Percentiles rank a stretch among this genome's conserved stretches.
Conservation (phyloP, 2,113 vertebrate species). For the Psittacus erithacus region DNA sequence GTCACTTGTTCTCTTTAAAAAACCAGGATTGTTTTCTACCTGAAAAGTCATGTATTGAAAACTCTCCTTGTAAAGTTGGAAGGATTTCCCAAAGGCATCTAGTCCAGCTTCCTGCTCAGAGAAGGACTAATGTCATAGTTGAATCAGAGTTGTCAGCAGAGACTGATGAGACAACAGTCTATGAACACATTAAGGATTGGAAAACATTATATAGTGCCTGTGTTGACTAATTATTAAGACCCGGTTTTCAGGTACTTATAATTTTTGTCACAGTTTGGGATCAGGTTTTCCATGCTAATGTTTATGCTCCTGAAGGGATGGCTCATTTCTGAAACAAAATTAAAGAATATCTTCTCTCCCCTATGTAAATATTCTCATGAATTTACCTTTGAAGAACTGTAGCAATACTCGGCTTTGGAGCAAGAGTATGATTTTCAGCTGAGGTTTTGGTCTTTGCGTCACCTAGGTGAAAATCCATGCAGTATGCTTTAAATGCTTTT, state of each 20-base stretch:
- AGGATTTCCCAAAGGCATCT: neutral
- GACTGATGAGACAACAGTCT: neutral
- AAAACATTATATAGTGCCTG: neutral
- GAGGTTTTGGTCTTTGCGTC: neutral
- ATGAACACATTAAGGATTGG: neutral
- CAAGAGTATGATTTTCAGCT: neutral
- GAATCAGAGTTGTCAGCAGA: neutral
- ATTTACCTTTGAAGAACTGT: neutral
- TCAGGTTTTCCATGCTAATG: neutral
- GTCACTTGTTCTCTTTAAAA: neutral
- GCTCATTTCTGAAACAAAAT: neutral
- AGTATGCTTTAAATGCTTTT: neutral
- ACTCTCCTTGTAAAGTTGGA: neutral
- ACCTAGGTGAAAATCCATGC: neutral
- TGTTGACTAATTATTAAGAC: neutral
- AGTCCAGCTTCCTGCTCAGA: neutral
- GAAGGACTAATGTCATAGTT: neutral
- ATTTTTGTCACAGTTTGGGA: neutral
- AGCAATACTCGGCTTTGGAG: neutral
- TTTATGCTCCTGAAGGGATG: fast-evolving
- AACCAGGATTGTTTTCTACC: neutral
- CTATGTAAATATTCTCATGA: neutral
- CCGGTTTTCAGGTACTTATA: neutral
- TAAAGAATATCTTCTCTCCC: neutral
- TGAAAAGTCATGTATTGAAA: fast-evolving